These are phyloP conservation scores for Platycnemis pennipes DNA, from an alignment of 2,888 invertebrate genomes.

Conservation along the genomic window DNA sequence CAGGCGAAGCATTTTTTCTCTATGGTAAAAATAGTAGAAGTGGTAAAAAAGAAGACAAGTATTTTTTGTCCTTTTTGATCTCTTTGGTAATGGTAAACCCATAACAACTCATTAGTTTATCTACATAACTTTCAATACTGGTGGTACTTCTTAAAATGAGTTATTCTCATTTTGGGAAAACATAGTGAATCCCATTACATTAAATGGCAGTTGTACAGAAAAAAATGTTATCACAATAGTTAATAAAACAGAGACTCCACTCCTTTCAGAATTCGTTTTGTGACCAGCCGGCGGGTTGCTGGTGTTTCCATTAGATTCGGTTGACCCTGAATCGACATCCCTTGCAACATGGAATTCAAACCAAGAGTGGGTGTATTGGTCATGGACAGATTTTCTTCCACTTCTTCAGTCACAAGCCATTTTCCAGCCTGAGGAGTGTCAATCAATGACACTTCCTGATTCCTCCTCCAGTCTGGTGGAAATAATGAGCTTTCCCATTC, in stretches of 20 bases:
- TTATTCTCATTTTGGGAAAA: neutral
- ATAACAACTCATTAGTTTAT: neutral
- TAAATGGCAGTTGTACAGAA: neutral
- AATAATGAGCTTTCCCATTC: neutral
- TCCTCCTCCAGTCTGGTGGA: neutral
- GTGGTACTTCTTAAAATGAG: neutral
- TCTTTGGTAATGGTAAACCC: neutral
- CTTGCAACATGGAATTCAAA: conserved; percentile 25
- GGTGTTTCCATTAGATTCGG: neutral
- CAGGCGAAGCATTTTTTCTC: too few species aligned
- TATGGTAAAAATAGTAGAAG: neutral
- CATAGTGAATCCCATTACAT: neutral
- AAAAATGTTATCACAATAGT: neutral
- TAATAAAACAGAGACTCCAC: neutral
- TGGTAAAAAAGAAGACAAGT: neutral
- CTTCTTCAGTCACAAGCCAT: neutral
- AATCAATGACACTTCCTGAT: neutral
- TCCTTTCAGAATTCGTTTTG: neutral
- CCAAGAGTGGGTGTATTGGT: conserved; percentile 15
- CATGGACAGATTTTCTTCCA: neutral
- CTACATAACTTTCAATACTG: neutral
- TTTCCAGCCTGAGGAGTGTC: neutral
- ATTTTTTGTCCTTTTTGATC: neutral
- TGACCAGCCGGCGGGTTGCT: conserved; percentile 1
- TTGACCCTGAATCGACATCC: neutral